Conservation (phyloP, 2,113 vertebrate genomes). For the Lanius collurio region DNA sequence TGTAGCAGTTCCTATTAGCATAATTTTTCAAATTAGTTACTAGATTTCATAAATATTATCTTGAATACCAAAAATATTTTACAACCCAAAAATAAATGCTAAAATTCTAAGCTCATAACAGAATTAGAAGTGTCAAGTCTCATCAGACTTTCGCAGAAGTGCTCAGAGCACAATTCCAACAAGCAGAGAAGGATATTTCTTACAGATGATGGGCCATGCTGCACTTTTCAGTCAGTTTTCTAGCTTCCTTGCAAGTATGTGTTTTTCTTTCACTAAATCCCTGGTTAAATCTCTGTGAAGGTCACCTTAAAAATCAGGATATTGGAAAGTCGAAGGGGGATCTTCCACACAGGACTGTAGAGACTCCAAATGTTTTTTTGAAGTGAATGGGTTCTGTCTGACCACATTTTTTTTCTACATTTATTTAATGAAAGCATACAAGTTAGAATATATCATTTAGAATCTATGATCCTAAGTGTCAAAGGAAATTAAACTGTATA, state of each 20-base stretch:
- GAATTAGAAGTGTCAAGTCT: slow-evolving; percentile 43
- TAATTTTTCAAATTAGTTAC: background rate
- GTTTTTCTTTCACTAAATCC: background rate
- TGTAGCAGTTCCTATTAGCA: background rate
- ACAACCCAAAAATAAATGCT: background rate
- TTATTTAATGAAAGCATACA: background rate
- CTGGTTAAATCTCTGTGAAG: background rate
- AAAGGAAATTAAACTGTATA: background rate
- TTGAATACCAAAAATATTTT: background rate
- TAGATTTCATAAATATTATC: background rate
- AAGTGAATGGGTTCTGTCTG: background rate
- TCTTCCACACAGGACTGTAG: background rate
- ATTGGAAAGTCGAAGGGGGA: background rate
- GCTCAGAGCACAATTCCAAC: slow-evolving; percentile 24
- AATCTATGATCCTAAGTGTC: background rate
- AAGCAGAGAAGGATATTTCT: background rate
- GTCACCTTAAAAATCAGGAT: background rate
- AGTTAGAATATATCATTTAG: background rate
- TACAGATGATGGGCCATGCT: slow-evolving; percentile 7
- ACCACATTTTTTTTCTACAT: background rate
- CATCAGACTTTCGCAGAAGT: slow-evolving; percentile 16
- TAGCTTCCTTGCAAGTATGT: background rate
- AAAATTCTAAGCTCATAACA: background rate
- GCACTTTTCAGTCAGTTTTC: background rate
- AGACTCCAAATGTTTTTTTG: background rate